These are phyloP conservation scores for Perithous albicinctus DNA, from an alignment of 2,888 invertebrate genomes.

Conservation along the genomic window DNA sequence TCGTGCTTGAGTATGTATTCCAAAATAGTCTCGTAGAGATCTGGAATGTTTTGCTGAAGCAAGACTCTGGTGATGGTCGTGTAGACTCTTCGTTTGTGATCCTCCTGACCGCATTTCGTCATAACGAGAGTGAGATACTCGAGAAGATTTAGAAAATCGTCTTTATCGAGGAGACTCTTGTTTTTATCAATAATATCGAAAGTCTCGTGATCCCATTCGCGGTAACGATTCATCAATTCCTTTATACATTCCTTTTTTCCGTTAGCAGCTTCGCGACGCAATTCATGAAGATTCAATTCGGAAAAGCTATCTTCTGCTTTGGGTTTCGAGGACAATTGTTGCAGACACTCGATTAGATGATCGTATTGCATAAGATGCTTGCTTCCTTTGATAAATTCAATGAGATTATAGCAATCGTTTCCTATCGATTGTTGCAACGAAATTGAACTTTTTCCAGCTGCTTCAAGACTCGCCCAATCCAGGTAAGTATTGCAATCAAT, in stretches of 20 bases:
- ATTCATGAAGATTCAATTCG: constrained; percentile 71
- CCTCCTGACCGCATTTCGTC: constrained; percentile 63
- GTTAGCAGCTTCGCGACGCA: constrained; percentile 68
- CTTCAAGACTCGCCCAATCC: constrained; percentile 78
- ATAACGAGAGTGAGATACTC: constrained; percentile 74
- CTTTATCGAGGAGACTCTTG: constrained; percentile 67
- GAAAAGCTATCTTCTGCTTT: constrained; percentile 50
- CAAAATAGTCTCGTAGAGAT: constrained; percentile 74
- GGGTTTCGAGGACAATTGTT: constrained; percentile 76
- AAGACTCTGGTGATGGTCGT: constrained; percentile 69
- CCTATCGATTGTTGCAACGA: constrained; percentile 80
- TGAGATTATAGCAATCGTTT: constrained; percentile 75
- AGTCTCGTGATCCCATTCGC: constrained; percentile 76
- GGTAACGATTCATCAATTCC: constrained; percentile 74
- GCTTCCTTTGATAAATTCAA: constrained; percentile 70
- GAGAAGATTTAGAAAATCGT: constrained; percentile 73
- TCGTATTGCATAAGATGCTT: constrained; percentile 69
- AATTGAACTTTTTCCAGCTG: constrained; percentile 72
- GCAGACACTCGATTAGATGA: constrained; percentile 74
- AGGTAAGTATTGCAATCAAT: constrained; percentile 78
- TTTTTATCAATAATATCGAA: constrained; percentile 70
- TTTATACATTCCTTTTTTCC: constrained; percentile 71
- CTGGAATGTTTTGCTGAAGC: constrained; percentile 66
- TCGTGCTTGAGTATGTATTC: constrained; percentile 75
- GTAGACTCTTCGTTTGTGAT: constrained; percentile 69